Percentiles rank a stretch among this genome's conserved stretches.
Conservation (phyloP, 1,140 invertebrate species). For the Galendromus occidentalis region DNA sequence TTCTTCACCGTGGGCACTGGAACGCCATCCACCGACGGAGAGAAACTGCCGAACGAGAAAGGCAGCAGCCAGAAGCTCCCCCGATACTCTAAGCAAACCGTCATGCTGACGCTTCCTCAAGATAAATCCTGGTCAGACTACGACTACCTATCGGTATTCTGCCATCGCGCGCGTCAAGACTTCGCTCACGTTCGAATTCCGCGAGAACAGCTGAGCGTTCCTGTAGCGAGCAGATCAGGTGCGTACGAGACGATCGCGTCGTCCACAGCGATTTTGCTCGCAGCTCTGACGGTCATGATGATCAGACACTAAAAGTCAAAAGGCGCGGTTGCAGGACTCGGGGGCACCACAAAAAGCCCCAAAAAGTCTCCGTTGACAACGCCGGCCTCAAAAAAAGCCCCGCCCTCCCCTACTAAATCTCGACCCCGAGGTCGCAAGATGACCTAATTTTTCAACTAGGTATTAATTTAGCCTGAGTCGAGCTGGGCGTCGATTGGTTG, state of each 20-base stretch:
- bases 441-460: too few relatives aligned
- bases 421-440: too few relatives aligned
- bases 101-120: slow-evolving; percentile 60
- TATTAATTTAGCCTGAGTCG: too few relatives aligned
- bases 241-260: not conserved
- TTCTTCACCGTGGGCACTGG: slow-evolving; percentile 4
- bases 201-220: slow-evolving; percentile 23
- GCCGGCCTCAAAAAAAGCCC: too few relatives aligned
- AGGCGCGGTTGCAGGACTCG: too few relatives aligned
- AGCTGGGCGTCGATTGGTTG: too few relatives aligned
- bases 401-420: too few relatives aligned
- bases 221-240: slow-evolving; percentile 1
- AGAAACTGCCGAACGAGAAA: slow-evolving; percentile 1
- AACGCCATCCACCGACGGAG: not conserved
- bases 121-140: slow-evolving; percentile 59
- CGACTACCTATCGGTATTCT: slow-evolving; percentile 67
- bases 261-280: not conserved
- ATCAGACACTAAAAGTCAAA: not conserved
- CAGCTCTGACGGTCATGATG: not conserved
- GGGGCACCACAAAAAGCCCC: too few relatives aligned
- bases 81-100: slow-evolving; percentile 57
- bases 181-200: slow-evolving; percentile 66
- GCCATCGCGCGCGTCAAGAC: slow-evolving; percentile 65
- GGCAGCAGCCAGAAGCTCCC: slow-evolving; percentile 28
- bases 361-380: too few relatives aligned